These are phyloP conservation scores for Cataglyphis albicans DNA, from an alignment of 2,888 invertebrate species.

Conservation along the genomic window DNA sequence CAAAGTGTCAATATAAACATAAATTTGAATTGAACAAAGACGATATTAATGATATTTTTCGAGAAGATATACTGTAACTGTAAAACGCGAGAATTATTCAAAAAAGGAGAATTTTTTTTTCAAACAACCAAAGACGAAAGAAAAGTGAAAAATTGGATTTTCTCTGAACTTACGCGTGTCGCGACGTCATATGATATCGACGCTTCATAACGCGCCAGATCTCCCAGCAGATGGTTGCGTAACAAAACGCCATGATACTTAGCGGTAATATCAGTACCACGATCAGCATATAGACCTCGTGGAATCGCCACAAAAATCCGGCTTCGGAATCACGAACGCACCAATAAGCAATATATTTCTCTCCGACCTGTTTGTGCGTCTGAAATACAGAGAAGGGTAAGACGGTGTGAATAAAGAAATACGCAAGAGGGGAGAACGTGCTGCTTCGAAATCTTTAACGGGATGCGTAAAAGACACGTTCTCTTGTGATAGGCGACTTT, in stretches of 20 bases:
- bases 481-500: neutral
- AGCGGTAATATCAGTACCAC: constrained; percentile 89
- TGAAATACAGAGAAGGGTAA: constrained; percentile 69
- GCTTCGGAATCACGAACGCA: constrained; percentile 88
- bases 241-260: constrained; percentile 89
- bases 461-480: neutral
- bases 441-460: neutral
- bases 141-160: constrained; percentile 7
- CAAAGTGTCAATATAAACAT: too few relatives aligned
- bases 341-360: constrained; percentile 86
- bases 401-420: neutral
- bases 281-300: constrained; percentile 89
- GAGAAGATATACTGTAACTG: too few relatives aligned
- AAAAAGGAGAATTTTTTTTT: neutral
- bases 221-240: constrained; percentile 89
- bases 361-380: constrained; percentile 86
- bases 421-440: neutral
- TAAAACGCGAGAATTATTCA: too few relatives aligned
- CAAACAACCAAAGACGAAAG: neutral
- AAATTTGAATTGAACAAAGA: too few relatives aligned
- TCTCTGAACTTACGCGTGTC: constrained; percentile 85
- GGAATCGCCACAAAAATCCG: constrained; percentile 86
- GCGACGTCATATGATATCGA: constrained; percentile 88
- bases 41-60: too few relatives aligned
- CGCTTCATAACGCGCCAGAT: constrained; percentile 89